Evolutionary conservation across 2,888 invertebrate species (phyloP), one percentile per base, ranked within the genome.

Genomic region (Philereme vetulata): DNA sequence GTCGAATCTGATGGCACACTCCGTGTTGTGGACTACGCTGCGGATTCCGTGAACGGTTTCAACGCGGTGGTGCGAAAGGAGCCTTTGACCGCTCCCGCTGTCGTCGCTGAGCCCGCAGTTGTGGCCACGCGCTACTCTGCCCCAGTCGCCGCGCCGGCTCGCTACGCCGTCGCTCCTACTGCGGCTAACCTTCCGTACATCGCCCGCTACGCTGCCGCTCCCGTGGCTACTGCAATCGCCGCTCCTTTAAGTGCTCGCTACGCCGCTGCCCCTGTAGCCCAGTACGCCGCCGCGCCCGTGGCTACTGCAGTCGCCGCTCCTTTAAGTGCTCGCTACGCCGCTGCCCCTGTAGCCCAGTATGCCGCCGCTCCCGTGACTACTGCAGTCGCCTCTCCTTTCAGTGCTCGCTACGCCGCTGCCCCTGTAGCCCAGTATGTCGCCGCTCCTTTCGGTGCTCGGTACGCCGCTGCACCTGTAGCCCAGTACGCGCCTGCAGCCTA

Each of bases 41-140:
- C 91, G 2, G 91, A 91, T 61, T 69, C 90, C 9, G 72, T 89
- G 32, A 88, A 88, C 56, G 90, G 90, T 8, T 90, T 90, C 71
- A 90, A 89, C 70, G 90, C 90, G 0, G 81, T 87, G 0, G 90
- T 90, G 36, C 85, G 87, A 56, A 89, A 91, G 49, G 90, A 90
- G 63, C 85, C 88, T 0, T 65, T 86, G 38, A 50, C 72, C 34
- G 73, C 75, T 6, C 70, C 73, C 8, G 71, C 74, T 5, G 70
- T 75, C 0, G 72, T 76, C 66, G 81, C 77, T 5, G 84, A 83
- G 56, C 84, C 86, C 21, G 66, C 74, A 4, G 65, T 72, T 4
- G 71, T 74, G 4, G 69, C 72, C 6, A 75, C 74, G 7, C 70
- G 64, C 40, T 73, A 72, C 56, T 64, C 73, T n/a, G 65, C 71